Conservation (phyloP, 2,888 invertebrate species). For the Taenaris catops region DNA sequence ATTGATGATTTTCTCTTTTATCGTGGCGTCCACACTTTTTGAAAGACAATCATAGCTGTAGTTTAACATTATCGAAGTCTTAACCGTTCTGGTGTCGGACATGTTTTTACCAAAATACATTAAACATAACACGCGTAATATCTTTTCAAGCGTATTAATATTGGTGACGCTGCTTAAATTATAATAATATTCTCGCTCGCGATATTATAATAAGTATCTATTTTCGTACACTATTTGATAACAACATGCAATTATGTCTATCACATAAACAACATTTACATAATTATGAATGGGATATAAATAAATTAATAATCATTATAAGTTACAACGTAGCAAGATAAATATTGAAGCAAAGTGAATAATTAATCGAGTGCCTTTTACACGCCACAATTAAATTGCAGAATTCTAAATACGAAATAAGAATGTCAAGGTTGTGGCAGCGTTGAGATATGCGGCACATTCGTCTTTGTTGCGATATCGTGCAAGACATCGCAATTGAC, state of each 20-base stretch:
- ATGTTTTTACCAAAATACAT: no score
- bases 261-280: not conserved
- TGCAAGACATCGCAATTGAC: constrained; percentile 57
- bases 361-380: constrained; percentile 2
- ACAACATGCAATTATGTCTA: no score
- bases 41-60: no score
- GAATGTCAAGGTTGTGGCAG: constrained; percentile 54
- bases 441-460: constrained; percentile 56
- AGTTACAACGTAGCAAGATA: not conserved
- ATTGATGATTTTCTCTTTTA: no score
- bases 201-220: no score
- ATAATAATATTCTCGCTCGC: constrained; percentile 1
- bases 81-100: no score
- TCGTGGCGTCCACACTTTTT: no score
- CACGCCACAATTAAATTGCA: constrained; percentile 7
- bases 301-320: constrained; percentile 4
- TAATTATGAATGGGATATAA: constrained; percentile 7
- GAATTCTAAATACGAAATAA: constrained; percentile 41
- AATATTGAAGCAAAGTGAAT: constrained; percentile 1
- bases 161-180: not conserved
- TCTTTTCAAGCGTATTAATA: no score
- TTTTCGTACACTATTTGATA: no score
- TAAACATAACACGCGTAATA: no score
- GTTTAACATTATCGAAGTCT: no score
- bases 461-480: constrained; percentile 67